Conservation (phyloP, 2,113 vertebrate genomes). For the Octodon degus region DNA sequence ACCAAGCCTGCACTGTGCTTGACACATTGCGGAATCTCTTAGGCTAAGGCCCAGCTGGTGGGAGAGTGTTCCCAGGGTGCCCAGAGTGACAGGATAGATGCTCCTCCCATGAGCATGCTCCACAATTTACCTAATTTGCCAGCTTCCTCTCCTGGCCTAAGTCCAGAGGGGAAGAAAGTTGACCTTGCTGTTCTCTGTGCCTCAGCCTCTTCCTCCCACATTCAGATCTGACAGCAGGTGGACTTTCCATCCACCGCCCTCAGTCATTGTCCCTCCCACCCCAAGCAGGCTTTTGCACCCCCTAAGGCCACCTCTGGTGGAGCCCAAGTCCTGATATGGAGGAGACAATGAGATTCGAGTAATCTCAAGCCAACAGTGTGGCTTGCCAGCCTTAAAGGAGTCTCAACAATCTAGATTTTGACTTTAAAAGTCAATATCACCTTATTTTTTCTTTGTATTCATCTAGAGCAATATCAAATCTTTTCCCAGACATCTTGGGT, state of each 20-base stretch:
- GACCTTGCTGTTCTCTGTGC: not conserved
- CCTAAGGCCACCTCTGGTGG: not conserved
- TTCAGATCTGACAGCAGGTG: not conserved
- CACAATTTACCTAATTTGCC: not conserved
- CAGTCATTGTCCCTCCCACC: not conserved
- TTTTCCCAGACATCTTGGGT: not conserved
- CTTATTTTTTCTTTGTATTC: not conserved
- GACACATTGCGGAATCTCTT: not conserved
- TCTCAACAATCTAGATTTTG: not conserved
- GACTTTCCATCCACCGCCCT: not conserved
- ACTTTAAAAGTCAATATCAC: constrained; percentile 11
- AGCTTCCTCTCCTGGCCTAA: not conserved
- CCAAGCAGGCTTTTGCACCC: not conserved
- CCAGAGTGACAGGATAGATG: not conserved
- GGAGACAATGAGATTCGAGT: not conserved
- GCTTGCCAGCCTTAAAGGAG: not conserved
- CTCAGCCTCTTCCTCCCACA: not conserved
- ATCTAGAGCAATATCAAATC: not conserved
- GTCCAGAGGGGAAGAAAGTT: not conserved
- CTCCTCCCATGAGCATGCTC: not conserved
- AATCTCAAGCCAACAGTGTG: not conserved
- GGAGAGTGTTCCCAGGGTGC: not conserved
- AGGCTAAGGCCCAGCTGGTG: not conserved
- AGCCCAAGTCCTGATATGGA: not conserved
- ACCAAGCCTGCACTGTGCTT: not conserved